These are phyloP conservation scores for Moxostoma hubbsi DNA, from an alignment of 2,797 vertebrate species.

Conservation along the genomic window DNA sequence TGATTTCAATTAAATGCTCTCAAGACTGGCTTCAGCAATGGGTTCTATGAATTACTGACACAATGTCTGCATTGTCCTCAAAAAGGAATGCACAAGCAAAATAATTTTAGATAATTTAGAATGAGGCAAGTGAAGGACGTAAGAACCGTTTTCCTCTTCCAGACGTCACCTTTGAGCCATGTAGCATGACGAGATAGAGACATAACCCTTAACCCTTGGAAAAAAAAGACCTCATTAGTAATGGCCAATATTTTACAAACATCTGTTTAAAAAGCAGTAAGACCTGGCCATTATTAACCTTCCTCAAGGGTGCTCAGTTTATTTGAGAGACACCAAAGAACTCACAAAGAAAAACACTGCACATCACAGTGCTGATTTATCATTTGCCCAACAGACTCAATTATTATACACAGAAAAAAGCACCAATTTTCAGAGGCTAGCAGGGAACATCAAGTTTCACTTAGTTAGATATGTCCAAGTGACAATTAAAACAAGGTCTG, in stretches of 20 bases:
- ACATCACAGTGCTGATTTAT: conserved; percentile 24
- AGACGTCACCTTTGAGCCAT: conserved; percentile 49
- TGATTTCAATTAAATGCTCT: not conserved
- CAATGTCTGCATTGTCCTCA: not conserved
- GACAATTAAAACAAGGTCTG: not conserved
- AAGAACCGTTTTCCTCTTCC: not conserved
- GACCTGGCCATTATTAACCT: not conserved
- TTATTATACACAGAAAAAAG: not conserved
- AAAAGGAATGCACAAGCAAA: not conserved
- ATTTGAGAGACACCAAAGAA: not conserved
- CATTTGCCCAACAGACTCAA: conserved; percentile 15
- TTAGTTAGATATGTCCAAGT: not conserved
- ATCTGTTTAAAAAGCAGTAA: conserved; percentile 45
- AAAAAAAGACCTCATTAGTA: conserved; percentile 55
- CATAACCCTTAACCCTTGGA: conserved; percentile 59
- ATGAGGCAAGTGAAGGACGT: not conserved
- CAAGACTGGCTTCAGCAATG: not conserved
- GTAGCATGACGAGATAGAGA: conserved; percentile 53
- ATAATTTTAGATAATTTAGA: not conserved
- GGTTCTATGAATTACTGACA: not conserved
- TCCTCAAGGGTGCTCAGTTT: not conserved
- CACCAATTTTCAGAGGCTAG: conserved; percentile 15
- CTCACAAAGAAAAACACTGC: not conserved
- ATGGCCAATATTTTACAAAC: conserved; percentile 25
- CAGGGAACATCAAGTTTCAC: not conserved